Evolutionary conservation across 2,888 invertebrate species (phyloP), one percentile per base, ranked within the genome.

Genomic region (Brachynemurus nebulosus): DNA sequence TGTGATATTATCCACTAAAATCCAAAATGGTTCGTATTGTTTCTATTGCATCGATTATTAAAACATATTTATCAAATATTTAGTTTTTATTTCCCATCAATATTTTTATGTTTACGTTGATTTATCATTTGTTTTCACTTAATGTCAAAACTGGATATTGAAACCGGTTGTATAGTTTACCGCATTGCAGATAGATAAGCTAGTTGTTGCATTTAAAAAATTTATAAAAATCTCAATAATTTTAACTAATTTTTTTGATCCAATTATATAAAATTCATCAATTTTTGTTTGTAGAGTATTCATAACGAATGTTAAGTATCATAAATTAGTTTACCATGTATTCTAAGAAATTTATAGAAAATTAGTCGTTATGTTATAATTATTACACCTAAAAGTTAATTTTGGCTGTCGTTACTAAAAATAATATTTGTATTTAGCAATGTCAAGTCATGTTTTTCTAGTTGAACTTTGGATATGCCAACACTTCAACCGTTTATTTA

Each of bases 21-120:
- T 70, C 70, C 66, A 68, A 68, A 60, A 70, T 70, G 70, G 70
- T 70, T 69, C 69, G 70, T 70, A 70, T 60, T 66, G 62, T 66
- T 69, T 67, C 57, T 61, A 58, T 55, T 44, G 59, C 58, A 61
- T 64, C 58, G 58, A 64, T 64, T 61, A 55, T 55, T 53, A 55
- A 37, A 63, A 66, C 65, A 57, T 66, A 38, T 46, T 67, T 62
- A 63, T 67, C 66, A 20, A 41, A 44, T 30, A 36, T 38, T 27
- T 21, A 41, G 38, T 43, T 45, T 44, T 40, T 21, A 12, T n/a
- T 66, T 66, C 67, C 68, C 67, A 66, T 65, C 67, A 67, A 66
- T 67, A 66, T 67, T 67, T 68, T 69, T 68, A 69, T 68, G 68
- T 69, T 69, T 69, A 65, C 67, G 68, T 67, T 66, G 67, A 66